phyloP scores from a whole-genome alignment of 2,797 vertebrate species.

The Hozukius guyotensis region DNA sequence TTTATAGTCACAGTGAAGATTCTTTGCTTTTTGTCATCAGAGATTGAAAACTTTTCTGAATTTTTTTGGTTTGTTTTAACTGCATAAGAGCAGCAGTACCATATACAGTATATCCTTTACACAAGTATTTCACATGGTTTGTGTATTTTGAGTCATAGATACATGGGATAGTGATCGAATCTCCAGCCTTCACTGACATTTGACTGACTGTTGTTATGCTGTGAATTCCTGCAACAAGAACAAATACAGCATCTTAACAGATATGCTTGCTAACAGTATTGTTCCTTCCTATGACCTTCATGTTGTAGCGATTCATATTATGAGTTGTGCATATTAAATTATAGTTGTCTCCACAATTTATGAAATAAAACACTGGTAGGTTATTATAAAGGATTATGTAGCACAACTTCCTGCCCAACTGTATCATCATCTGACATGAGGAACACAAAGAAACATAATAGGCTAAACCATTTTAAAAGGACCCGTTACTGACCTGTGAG shows the following conservation, averaged over 20 bases:
- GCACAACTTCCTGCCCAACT: neutral
- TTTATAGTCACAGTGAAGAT: conserved; percentile 54
- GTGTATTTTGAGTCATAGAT: neutral
- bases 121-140: conserved; percentile 50
- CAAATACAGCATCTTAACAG: neutral
- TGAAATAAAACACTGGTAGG: no score
- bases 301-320: neutral
- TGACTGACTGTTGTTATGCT: neutral
- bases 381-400: neutral
- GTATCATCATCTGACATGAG: neutral
- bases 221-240: conserved; percentile 27
- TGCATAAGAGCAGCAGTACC: rapidly evolving
- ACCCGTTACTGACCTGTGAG: conserved; percentile 2
- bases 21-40: neutral
- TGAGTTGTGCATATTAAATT: neutral
- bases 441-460: neutral
- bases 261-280: neutral
- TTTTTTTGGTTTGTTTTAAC: neutral
- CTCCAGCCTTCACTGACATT: conserved; percentile 27
- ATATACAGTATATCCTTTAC: neutral
- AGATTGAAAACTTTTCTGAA: conserved; percentile 33
- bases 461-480: neutral
- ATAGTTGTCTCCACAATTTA: neutral
- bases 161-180: conserved; percentile 54
- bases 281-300: neutral